phyloP scores from a whole-genome alignment of 92 coral and sea anemone species.

The Epizoanthus stellaris region DNA sequence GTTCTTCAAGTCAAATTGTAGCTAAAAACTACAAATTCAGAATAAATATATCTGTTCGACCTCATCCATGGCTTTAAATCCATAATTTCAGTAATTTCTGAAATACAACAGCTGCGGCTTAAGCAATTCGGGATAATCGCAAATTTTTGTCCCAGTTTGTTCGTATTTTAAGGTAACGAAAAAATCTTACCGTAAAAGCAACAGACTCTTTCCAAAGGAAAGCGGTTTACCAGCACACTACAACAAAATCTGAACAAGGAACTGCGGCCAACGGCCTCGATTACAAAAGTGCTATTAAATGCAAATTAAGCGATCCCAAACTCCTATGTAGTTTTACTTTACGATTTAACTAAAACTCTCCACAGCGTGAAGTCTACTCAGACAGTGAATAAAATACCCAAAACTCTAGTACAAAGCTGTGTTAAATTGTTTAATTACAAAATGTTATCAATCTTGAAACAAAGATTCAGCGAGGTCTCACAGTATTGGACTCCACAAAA shows the following conservation, averaged over 20 bases:
- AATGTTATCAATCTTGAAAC: not conserved
- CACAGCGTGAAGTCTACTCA: not conserved
- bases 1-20: not conserved
- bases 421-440: not conserved
- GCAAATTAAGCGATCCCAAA: not conserved
- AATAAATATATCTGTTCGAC: not conserved
- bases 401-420: not conserved
- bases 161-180: too few species aligned
- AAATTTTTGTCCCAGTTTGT: too few species aligned
- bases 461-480: not conserved
- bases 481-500: not conserved
- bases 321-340: not conserved
- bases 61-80: not conserved
- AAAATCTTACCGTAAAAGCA: not conserved
- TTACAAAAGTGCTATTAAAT: not conserved
- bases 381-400: not conserved
- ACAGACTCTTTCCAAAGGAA: not conserved
- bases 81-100: too few species aligned
- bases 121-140: too few species aligned
- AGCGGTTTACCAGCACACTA: not conserved
- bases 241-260: not conserved
- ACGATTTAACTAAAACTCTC: not conserved
- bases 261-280: not conserved
- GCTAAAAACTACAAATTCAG: not conserved
- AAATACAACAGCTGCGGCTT: conserved; percentile 4